Percentiles rank a stretch among this genome's conserved stretches.
Conservation (phyloP, 2,797 vertebrate genomes). For the Lutjanus campechanus region DNA sequence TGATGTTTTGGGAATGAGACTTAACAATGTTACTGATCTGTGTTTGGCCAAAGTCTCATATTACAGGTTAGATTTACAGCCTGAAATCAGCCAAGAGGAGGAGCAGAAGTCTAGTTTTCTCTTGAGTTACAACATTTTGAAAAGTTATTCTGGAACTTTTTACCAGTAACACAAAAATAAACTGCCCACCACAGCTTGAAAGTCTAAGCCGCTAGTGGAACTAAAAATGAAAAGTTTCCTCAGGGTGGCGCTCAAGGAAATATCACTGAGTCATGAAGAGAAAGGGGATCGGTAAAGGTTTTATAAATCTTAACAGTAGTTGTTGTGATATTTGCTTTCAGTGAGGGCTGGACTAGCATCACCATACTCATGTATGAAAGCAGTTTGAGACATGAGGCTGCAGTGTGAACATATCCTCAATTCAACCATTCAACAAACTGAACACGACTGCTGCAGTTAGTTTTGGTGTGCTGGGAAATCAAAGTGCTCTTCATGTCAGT, state of each 20-base stretch:
- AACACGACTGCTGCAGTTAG: constrained; percentile 59
- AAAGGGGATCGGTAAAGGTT: not conserved
- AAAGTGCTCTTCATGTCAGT: constrained; percentile 6
- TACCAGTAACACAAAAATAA: too few species aligned
- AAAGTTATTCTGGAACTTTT: too few species aligned
- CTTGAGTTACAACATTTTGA: too few species aligned
- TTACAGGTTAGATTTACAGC: too few species aligned
- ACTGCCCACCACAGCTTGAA: too few species aligned
- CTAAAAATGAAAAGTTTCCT: not conserved
- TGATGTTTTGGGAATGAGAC: too few species aligned
- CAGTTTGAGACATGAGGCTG: constrained; percentile 1
- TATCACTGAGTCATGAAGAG: not conserved
- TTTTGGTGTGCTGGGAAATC: constrained; percentile 74
- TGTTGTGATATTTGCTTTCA: not conserved
- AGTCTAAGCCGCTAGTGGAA: not conserved
- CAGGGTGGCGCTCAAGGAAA: not conserved
- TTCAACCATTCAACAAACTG: constrained; percentile 20
- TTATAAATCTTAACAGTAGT: not conserved
- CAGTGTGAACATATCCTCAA: constrained; percentile 47
- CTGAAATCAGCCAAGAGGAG: too few species aligned
- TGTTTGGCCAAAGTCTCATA: too few species aligned
- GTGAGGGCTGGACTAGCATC: not conserved
- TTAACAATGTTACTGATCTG: too few species aligned
- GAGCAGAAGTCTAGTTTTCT: too few species aligned
- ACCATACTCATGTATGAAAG: too few species aligned